Base-by-base conservation (phyloP, 2,888 invertebrate genomes). In the Pyralis farinalis region DNA sequence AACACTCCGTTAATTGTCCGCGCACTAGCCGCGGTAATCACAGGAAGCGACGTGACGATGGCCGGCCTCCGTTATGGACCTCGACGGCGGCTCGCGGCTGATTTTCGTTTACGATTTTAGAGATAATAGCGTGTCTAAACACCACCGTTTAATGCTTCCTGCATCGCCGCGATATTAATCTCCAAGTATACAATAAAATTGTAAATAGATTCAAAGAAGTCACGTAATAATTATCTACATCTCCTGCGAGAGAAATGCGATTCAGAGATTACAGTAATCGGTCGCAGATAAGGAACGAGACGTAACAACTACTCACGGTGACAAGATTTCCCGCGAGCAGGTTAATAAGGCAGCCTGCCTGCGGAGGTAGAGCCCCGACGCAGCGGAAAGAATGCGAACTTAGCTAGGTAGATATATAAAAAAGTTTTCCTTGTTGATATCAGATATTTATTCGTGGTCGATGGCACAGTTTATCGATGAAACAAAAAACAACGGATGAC, bases 11-110 rank as follows among this genome's bases (percentile, higher is more conserved):
- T 44, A 35, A 41, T 41, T 44, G 37, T 12, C 21, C 37, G 31
- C 34, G 34, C 35, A 40, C 34, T 37, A 38, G n/a, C 35, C 36
- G 27, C 34, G 29, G 32, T 36, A 38, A 44, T 44, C 38, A 30
- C 30, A 11, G 21, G 30, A 21, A 21, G 7, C 29, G 30, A 7
- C 8, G 30, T 11, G 11, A 6, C 29, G 30, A 7, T 2, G 8
- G 25, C 7, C n/a, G 25, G 3, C 25, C 7, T 2, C 5, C 1
- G 25, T 25, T 25, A 25, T 25, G 25, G 25, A 2, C 3, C 1
- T 25, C 7, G 3, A n/a, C 7, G 25, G 7, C 25, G 1, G 25
- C 21, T 21, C 21, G 25, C 25, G 25, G 25, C 25, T 25, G 25
- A 25, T 25, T 25, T 16, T 25, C 4, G n/a, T 10, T 5, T 9